Evolutionary conservation across 2,113 vertebrate genomes (phyloP).

Genomic region (Cavia porcellus): DNA sequence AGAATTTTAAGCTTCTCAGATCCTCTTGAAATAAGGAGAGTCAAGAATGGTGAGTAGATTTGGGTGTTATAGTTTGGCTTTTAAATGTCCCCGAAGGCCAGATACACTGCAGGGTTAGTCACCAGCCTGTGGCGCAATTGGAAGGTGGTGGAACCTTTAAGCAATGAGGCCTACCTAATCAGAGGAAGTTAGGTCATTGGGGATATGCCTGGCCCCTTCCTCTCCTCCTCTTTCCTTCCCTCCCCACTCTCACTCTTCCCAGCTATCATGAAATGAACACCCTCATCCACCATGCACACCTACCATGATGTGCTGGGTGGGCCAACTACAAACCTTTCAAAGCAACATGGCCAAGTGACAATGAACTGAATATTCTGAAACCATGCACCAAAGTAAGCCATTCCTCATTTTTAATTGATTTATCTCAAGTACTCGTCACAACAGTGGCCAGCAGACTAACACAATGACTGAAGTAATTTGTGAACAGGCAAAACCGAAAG

Average conservation of each 20-base stretch:
- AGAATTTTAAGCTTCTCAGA: not conserved
- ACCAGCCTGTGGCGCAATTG: not conserved
- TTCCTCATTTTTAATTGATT: not conserved
- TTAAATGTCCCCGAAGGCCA: not conserved
- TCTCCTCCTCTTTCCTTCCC: not conserved
- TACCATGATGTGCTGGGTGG: not conserved
- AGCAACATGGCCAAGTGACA: not conserved
- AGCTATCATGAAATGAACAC: not conserved
- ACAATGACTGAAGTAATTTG: not conserved
- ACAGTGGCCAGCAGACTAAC: not conserved
- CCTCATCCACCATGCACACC: not conserved
- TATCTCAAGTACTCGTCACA: not conserved
- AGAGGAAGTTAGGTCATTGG: not conserved
- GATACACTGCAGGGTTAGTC: not conserved
- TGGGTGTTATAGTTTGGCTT: not conserved
- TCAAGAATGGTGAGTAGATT: not conserved
- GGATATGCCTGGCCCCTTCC: no score
- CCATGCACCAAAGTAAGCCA: not conserved
- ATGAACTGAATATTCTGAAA: not conserved
- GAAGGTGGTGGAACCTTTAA: not conserved
- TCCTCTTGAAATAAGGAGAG: conserved; percentile 33
- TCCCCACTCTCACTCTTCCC: not conserved
- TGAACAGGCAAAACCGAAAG: conserved; percentile 42
- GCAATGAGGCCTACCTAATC: not conserved
- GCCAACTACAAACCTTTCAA: not conserved